Conservation (phyloP, 1,140 invertebrate genomes). For the Penaeus japonicus region DNA sequence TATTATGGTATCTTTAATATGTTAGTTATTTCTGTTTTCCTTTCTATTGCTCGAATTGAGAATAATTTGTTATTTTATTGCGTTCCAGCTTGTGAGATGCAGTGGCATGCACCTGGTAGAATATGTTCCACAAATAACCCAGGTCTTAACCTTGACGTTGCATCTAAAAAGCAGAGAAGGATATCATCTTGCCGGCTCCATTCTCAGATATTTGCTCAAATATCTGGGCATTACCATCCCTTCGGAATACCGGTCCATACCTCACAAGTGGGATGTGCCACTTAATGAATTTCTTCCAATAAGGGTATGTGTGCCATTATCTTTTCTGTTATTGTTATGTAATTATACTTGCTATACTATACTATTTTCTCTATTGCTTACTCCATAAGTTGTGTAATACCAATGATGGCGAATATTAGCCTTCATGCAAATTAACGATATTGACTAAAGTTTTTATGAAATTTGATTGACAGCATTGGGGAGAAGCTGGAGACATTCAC, state of each 20-base stretch:
- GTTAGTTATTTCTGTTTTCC: slow-evolving; percentile 48
- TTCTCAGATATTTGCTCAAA: slow-evolving; percentile 68
- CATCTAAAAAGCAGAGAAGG: slow-evolving; percentile 73
- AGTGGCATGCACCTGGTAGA: slow-evolving; percentile 71
- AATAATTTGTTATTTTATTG: neutral
- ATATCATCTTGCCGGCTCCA: slow-evolving; percentile 67
- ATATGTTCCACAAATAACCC: slow-evolving; percentile 71
- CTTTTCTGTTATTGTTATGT: neutral
- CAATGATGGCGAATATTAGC: too few species aligned
- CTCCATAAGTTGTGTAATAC: too few species aligned
- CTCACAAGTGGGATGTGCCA: slow-evolving; percentile 72
- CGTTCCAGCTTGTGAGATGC: slow-evolving; percentile 68
- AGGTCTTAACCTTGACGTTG: slow-evolving; percentile 72
- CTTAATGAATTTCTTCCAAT: slow-evolving; percentile 79
- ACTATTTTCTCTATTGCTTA: neutral
- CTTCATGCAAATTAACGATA: neutral
- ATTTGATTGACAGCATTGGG: slow-evolving; percentile 43
- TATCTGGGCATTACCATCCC: slow-evolving; percentile 72
- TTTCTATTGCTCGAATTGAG: neutral
- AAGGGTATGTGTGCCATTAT: slow-evolving; percentile 64
- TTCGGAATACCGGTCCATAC: slow-evolving; percentile 72
- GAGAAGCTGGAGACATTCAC: slow-evolving; percentile 44
- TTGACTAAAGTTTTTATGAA: neutral
- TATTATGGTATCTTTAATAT: slow-evolving; percentile 24
- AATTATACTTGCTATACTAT: neutral